Base-by-base conservation (phyloP, 2,888 invertebrate genomes). In the Acronicta leporina region DNA sequence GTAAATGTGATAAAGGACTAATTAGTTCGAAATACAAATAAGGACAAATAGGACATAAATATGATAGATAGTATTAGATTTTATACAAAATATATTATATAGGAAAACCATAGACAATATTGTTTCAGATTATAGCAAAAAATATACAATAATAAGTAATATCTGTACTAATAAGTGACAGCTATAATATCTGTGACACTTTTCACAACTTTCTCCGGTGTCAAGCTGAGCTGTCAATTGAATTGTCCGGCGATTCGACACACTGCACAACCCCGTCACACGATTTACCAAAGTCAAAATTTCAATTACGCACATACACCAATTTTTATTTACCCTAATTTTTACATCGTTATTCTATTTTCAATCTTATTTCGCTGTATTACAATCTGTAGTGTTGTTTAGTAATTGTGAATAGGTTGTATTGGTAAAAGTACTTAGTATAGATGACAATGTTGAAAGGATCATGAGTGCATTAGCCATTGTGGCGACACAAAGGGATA, bases 401-500 rank as follows among this genome's bases (percentile, higher is more conserved):
- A 25, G 11, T 13, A 15, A 46, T 48, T 55, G 52, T 42, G 56
- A 63, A 66, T 59, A 49, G 56, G 51, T 16, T 69, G 73, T 73
- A 79, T 61, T 42, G 51, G 70, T 74, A 62, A 48, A 73, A 86
- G 92, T 92, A 92, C 92, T 92, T 92, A 92, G 92, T 90, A 89
- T 84, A 85, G 88, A 91, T 93, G 90, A 90, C 89, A 90, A 84
- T 87, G 92, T 89, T 93, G 91, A 92, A 92, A 92, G 87, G 90
- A 90, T 90, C 91, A 91, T 90, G 92, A 93, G 92, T 91, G 80
- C 88, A 93, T 93, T 93, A 93, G 92, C 88, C 81, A 84, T 93
- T 93, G 92, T 93, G 81, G 68, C 55, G 53, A 67, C 68, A 92
- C 92, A 92, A 92, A 85, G 76, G 75, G 74, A 80, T 77, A 81